A percentile compares a stretch with the other conserved stretches of the same genome.
These are phyloP conservation scores for Parazoanthus atlanticus DNA, from an alignment of 92 coral and sea anemone genomes.

Conservation along the genomic window DNA sequence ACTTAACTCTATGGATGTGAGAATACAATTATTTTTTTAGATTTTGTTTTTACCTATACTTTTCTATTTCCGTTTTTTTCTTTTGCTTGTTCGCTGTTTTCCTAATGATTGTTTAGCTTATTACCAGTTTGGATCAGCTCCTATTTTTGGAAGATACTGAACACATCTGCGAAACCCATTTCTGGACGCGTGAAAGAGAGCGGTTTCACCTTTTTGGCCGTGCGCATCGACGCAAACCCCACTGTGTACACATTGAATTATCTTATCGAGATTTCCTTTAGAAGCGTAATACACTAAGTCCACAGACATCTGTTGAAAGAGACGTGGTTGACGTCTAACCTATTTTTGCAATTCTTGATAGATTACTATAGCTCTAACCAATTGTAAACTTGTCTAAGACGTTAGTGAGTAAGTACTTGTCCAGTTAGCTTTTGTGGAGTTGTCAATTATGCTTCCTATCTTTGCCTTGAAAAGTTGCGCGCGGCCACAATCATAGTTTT, in stretches of 20 bases:
- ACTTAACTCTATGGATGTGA: no score
- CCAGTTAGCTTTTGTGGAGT: no score
- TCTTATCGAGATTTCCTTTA: slow-evolving; percentile 58
- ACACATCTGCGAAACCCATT: slow-evolving; percentile 61
- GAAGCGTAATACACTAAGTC: slow-evolving; percentile 75
- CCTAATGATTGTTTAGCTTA: not conserved
- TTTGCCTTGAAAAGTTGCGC: no score
- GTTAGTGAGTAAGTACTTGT: no score
- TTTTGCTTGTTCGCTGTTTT: not conserved
- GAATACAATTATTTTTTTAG: not conserved
- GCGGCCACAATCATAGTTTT: no score
- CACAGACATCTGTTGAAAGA: slow-evolving; percentile 64
- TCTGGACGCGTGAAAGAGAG: slow-evolving; percentile 72
- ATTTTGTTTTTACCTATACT: not conserved
- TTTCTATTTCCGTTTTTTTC: not conserved
- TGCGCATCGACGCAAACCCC: slow-evolving; percentile 87
- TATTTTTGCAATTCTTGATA: no score
- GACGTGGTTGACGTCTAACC: not conserved
- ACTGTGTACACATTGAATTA: slow-evolving; percentile 55
- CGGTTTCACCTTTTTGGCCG: slow-evolving; percentile 70
- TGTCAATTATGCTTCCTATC: no score
- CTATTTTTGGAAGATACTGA: slow-evolving; percentile 60
- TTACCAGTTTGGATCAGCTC: slow-evolving; percentile 96
- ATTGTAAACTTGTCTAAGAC: no score
- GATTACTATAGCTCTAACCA: no score